Evolutionary conservation across 2,797 vertebrate genomes (phyloP), one percentile per base, ranked within the genome.

Genomic region (Helicolenus hilgendorfi): DNA sequence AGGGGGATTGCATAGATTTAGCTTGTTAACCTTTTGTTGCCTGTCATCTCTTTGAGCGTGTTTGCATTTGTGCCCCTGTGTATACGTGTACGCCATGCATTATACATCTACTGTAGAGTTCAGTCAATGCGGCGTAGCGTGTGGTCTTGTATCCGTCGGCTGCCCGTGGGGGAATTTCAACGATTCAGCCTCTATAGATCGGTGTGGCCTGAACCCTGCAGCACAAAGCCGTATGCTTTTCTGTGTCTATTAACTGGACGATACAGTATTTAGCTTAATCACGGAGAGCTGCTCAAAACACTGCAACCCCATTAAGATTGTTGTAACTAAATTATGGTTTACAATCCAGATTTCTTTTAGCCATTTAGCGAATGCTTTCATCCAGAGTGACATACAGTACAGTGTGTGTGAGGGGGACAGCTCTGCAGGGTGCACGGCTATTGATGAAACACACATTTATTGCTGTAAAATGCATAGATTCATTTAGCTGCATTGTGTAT

Each of bases 141-240:
- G 89, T 85, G 81, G 86, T 86, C 81, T 72, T 55, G 70, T 81
- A 85, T 87, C 85, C 11, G 35, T 55, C 13, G 60, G 59, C 71
- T 60, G 81, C 87, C 88, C 69, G 70, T 72, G 73, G 90, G 89
- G 89, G 84, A 78, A 75, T 85, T 88, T 79, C 72, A 83, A 64
- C 77, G 77, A 77, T 94, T 81, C 72, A 70, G 72, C 65, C 62
- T 80, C 53, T 91, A 84, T 92, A 75, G 92, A 93, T 84, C 53
- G 33, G 27, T 83, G 79, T 79, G 79, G 84, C 77, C 77, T 75
- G 79, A 70, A 60, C 75, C 71, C 58, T 74, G 72, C 22, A 4
- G 79, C 60, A 73, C 79, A 73, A 81, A 75, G 62, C 72, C 35
- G 6, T 83, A 56, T 79, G 72, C 75, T 24, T 55, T 38, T 35